A percentile compares a stretch with the other conserved stretches of the same genome.
These are phyloP conservation scores for Micropterix aruncella DNA, from an alignment of 2,888 invertebrate genomes.

Conservation along the genomic window DNA sequence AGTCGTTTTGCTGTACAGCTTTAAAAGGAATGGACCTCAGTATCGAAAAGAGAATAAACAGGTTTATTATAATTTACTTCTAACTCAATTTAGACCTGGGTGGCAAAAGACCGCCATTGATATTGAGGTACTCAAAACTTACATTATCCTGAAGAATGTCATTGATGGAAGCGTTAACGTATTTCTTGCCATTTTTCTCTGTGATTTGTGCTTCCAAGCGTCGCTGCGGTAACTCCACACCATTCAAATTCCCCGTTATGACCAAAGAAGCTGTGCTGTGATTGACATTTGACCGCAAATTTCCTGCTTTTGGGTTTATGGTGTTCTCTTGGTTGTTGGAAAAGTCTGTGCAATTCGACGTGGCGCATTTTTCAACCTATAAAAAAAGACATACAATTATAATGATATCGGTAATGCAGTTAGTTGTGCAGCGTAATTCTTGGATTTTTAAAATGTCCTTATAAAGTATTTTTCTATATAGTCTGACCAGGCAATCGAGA, in stretches of 20 bases:
- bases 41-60: too few species aligned
- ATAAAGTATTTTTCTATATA: too few species aligned
- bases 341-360: background rate
- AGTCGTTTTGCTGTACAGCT: too few species aligned
- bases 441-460: too few species aligned
- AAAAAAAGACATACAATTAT: background rate
- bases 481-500: too few species aligned
- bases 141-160: background rate
- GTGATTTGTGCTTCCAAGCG: background rate
- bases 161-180: background rate
- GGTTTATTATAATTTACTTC: too few species aligned
- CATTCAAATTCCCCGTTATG: background rate
- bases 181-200: background rate
- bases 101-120: too few species aligned
- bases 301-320: background rate
- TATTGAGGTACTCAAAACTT: too few species aligned
- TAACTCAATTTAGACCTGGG: too few species aligned
- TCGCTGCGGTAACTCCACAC: background rate
- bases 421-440: too few species aligned
- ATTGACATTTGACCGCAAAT: background rate
- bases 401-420: too few species aligned
- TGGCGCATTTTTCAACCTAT: background rate
- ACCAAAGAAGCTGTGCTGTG: background rate
- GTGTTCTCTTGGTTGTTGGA: background rate
- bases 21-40: too few species aligned